Evolutionary conservation across 2,888 invertebrate genomes (phyloP), one percentile per base, ranked within the genome.

Genomic region (Venustoraphidia nigricollis): DNA sequence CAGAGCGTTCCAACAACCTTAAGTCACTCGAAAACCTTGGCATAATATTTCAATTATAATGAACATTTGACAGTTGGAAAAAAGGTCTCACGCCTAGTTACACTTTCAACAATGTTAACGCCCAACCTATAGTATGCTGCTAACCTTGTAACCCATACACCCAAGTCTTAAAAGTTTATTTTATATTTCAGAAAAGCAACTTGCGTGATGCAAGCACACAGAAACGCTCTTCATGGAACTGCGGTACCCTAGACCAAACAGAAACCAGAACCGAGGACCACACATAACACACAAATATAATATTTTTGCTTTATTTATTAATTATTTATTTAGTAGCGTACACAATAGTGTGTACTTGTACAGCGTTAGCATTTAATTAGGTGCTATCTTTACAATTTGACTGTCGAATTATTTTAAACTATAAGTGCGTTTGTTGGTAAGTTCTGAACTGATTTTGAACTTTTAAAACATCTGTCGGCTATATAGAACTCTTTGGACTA

Each of bases 201-300:
- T 64, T 58, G 52, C 63, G 66, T 55, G 71, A 72, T 57, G 62
- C 69, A 44, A 69, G 68, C 52, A 76, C 77, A 54, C 72, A 76
- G 61, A 79, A 79, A 61, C 66, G 78, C 44, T 62, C 77, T 50
- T 77, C 77, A 11, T 77, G 76, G 76, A 77, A 78, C 62, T 73
- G 70, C 55, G 72, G 65, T 50, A 58, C 60, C 49, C 57, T 57
- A 52, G 50, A 50, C 44, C 52, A 52, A 50, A 50, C 52, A 39
- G 53, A 51, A 39, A 41, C 48, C 48, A 43, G 52, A 49, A 52
- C 55, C 36, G 63, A 63, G 59, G 64, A 66, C 62, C 66, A 63
- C 55, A 66, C 65, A 60, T 66, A 66, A 66, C 65, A 63, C 57
- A 61, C 58, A 59, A 59, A 60, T 57, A 57, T 55, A 53, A 54